phyloP scores from a whole-genome alignment of 2,113 vertebrate genomes.

The Amphiprion ocellaris region DNA sequence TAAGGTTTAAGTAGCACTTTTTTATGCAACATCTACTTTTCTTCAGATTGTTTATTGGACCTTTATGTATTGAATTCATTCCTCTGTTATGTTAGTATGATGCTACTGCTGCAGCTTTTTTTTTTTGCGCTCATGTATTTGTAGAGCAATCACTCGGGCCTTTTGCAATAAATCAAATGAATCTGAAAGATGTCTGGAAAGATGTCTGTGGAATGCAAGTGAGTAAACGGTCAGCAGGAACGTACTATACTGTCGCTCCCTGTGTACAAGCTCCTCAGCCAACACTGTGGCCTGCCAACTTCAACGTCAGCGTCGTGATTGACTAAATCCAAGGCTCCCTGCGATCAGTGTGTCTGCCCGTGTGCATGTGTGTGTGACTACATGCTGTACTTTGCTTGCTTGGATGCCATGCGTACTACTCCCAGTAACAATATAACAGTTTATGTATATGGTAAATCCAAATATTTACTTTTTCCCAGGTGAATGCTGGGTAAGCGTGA shows the following conservation, averaged over 20 bases:
- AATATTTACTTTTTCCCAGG: constrained; percentile 54
- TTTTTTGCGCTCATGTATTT: too few relatives aligned
- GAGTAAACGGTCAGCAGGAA: constrained; percentile 10
- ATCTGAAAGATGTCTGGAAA: constrained; percentile 10
- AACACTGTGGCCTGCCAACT: constrained; percentile 10
- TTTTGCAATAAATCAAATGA: constrained; percentile 23
- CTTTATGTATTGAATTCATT: too few relatives aligned
- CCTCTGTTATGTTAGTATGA: too few relatives aligned
- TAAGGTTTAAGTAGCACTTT: not conserved
- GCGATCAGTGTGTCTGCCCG: not conserved
- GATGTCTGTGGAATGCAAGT: constrained; percentile 2
- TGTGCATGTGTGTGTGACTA: not conserved
- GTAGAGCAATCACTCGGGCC: not conserved
- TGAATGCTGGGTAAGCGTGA: constrained; percentile 56
- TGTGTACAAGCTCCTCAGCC: not conserved
- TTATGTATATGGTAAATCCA: constrained; percentile 22
- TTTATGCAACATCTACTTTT: not conserved
- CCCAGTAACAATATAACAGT: constrained; percentile 32
- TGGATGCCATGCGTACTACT: not conserved
- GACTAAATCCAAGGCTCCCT: constrained; percentile 12
- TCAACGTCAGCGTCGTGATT: constrained; percentile 30
- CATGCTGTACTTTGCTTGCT: not conserved
- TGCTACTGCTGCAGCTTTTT: too few relatives aligned
- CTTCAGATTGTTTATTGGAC: not conserved
- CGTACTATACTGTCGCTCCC: not conserved